These are phyloP conservation scores for Drosophila meridiana DNA, from an alignment of 2,888 invertebrate species.

Conservation along the genomic window DNA sequence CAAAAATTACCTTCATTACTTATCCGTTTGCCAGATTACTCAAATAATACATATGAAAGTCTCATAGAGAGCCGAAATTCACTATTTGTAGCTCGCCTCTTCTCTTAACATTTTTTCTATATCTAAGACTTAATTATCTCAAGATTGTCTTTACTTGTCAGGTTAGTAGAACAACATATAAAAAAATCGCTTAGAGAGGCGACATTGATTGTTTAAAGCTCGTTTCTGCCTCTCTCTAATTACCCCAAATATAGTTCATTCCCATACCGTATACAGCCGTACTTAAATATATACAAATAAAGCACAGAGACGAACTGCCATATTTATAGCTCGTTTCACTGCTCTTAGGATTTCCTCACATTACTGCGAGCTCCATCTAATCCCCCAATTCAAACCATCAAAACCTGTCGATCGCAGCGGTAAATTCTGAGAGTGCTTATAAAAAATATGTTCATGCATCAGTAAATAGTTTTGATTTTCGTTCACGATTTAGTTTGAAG, in stretches of 20 bases:
- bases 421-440: conserved; percentile 49
- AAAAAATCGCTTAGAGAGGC: not conserved
- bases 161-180: not conserved
- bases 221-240: too few relatives aligned
- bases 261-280: too few relatives aligned
- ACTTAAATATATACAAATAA: too few relatives aligned
- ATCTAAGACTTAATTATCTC: not conserved
- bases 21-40: too few relatives aligned
- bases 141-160: too few relatives aligned
- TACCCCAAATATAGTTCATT: too few relatives aligned
- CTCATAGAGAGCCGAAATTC: not conserved
- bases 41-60: not conserved
- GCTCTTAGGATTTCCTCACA: not conserved
- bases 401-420: conserved; percentile 21
- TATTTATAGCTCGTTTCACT: not conserved
- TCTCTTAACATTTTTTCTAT: not conserved
- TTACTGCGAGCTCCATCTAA: not conserved
- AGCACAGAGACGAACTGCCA: too few relatives aligned
- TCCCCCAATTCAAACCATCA: conserved; percentile 5
- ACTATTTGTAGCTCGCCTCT: not conserved
- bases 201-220: not conserved
- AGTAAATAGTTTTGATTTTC: conserved; percentile 31
- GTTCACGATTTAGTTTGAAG: conserved; percentile 25
- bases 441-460: conserved; percentile 40
- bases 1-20: too few relatives aligned